phyloP scores from a whole-genome alignment of 2,888 invertebrate genomes.

The Himalopsyche tibetana region DNA sequence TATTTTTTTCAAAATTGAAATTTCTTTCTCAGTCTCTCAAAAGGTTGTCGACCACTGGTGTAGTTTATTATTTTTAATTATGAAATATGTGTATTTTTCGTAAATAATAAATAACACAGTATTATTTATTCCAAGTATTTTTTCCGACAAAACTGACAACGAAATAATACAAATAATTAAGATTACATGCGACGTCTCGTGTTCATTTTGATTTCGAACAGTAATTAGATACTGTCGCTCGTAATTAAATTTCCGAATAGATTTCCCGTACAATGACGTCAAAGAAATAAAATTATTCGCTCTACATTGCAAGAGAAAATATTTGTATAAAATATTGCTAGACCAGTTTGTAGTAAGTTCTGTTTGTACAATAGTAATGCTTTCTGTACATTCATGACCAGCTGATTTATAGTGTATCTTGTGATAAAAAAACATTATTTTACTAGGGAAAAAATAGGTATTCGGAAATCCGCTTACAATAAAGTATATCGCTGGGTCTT shows the following conservation, averaged over 20 bases:
- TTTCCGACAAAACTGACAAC: no score
- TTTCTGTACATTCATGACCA: no score
- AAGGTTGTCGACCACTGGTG: no score
- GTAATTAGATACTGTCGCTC: neutral
- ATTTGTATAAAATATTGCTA: neutral
- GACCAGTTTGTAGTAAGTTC: neutral
- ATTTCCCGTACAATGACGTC: neutral
- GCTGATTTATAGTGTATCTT: slow-evolving; percentile 4
- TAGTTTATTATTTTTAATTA: no score
- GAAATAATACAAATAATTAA: no score
- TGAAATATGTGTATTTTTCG: no score
- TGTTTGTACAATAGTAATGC: neutral
- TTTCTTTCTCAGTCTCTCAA: no score
- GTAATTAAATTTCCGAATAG: neutral
- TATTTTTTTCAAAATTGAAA: no score
- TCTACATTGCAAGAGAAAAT: neutral
- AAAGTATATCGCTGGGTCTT: neutral
- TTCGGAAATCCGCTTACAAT: slow-evolving; percentile 24
- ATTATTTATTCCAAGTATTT: no score
- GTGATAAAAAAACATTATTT: slow-evolving; percentile 22
- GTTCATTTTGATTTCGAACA: no score
- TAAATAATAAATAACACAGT: no score
- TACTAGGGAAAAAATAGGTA: neutral
- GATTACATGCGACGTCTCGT: no score
- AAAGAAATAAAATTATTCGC: neutral